Conservation (phyloP, 2,797 vertebrate genomes). For the Stomatorhinus walkeri region DNA sequence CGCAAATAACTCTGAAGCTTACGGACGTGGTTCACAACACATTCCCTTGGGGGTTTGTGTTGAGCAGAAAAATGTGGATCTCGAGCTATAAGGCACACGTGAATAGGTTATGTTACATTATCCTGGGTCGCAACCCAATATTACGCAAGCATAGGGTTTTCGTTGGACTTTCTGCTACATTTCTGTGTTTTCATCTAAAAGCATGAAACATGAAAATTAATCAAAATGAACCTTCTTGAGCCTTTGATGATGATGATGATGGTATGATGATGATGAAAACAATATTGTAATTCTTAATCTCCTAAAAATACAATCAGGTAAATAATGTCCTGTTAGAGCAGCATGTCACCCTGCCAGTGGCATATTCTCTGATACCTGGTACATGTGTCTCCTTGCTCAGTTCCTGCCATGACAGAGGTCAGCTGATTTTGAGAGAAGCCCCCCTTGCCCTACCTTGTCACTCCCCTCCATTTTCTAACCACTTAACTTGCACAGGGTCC, state of each 20-base stretch:
- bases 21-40: background rate
- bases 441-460: too few relatives aligned
- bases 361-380: too few relatives aligned
- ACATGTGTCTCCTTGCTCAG: too few relatives aligned
- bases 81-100: background rate
- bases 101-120: constrained; percentile 10
- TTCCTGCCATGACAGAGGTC: too few relatives aligned
- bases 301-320: too few relatives aligned
- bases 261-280: too few relatives aligned
- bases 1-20: background rate
- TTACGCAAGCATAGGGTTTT: background rate
- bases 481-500: too few relatives aligned
- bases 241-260: background rate
- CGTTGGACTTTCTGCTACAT: background rate
- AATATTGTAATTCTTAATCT: too few relatives aligned
- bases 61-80: constrained; percentile 8
- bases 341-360: too few relatives aligned
- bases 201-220: background rate
- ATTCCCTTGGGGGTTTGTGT: background rate
- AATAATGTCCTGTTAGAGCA: too few relatives aligned
- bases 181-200: background rate
- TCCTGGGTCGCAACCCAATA: background rate
- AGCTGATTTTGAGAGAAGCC: too few relatives aligned
- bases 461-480: too few relatives aligned
- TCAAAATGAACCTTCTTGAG: background rate